phyloP scores from a whole-genome alignment of 2,888 invertebrate species.

The Lapara coniferarum region DNA sequence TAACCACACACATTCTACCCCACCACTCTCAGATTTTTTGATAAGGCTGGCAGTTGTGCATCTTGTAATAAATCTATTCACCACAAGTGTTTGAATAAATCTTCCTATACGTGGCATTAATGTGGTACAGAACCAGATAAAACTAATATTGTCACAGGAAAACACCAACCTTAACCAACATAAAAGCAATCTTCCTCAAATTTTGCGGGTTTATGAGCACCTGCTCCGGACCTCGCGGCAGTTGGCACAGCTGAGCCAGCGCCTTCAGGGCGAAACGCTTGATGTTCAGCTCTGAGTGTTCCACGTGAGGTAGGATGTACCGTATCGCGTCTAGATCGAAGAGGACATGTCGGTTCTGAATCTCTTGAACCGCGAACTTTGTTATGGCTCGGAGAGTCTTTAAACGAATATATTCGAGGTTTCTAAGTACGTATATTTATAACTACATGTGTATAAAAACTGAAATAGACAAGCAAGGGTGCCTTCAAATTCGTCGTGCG shows the following conservation, averaged over 20 bases:
- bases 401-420: neutral
- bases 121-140: too few species aligned
- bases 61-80: too few species aligned
- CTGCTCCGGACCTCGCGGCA: slow-evolving; percentile 74
- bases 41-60: too few species aligned
- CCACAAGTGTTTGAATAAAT: too few species aligned
- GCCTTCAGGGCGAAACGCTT: slow-evolving; percentile 80
- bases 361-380: slow-evolving; percentile 73
- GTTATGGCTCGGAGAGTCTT: slow-evolving; percentile 76
- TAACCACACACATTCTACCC: too few species aligned
- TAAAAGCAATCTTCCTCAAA: slow-evolving; percentile 67
- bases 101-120: too few species aligned
- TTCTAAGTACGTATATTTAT: too few species aligned
- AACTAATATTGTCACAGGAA: neutral
- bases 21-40: too few species aligned
- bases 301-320: slow-evolving; percentile 66
- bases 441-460: too few species aligned
- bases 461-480: too few species aligned
- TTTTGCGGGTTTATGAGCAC: slow-evolving; percentile 66
- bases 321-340: slow-evolving; percentile 63
- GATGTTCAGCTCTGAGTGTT: slow-evolving; percentile 68
- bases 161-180: slow-evolving; percentile 63
- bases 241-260: slow-evolving; percentile 76
- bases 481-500: too few species aligned
- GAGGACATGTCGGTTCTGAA: slow-evolving; percentile 62